Evolutionary conservation across 1,140 invertebrate species (phyloP).

Genomic region (Heliconius himera): DNA sequence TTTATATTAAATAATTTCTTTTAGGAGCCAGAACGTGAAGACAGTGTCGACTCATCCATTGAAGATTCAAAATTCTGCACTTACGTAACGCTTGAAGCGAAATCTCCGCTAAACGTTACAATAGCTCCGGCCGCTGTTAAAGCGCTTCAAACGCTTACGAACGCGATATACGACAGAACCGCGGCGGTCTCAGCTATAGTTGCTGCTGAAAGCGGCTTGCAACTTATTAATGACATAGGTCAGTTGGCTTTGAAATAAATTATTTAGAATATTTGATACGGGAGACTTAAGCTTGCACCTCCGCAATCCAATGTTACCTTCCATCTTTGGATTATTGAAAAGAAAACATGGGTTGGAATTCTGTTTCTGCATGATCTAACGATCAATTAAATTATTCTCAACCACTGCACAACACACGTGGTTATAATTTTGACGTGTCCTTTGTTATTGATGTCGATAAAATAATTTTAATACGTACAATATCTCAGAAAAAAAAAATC

Average conservation of each 20-base stretch:
- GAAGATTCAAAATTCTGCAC: constrained; percentile 82
- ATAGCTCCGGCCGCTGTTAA: constrained; percentile 85
- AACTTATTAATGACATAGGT: constrained; percentile 83
- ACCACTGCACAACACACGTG: too few relatives aligned
- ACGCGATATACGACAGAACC: constrained; percentile 79
- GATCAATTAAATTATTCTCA: too few relatives aligned
- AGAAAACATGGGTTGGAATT: too few relatives aligned
- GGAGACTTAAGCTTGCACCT: too few relatives aligned
- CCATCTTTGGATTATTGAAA: too few relatives aligned
- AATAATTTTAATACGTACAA: too few relatives aligned
- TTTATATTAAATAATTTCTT: background rate
- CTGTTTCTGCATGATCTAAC: too few relatives aligned
- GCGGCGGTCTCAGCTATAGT: constrained; percentile 62
- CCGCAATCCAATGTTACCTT: too few relatives aligned
- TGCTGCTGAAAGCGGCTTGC: constrained; percentile 51
- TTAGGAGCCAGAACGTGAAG: constrained; percentile 63
- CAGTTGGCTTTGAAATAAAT: constrained; percentile 17
- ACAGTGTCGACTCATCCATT: constrained; percentile 78
- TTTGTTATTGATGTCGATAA: too few relatives aligned
- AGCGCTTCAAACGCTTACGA: constrained; percentile 84
- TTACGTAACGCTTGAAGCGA: constrained; percentile 85
- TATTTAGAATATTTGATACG: background rate
- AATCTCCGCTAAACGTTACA: constrained; percentile 86
- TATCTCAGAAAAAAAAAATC: too few relatives aligned
- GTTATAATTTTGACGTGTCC: too few relatives aligned